Percentiles rank a stretch among this genome's conserved stretches.
These are phyloP conservation scores for Rallus limicola DNA, from an alignment of 2,113 vertebrate genomes.

Conservation along the genomic window DNA sequence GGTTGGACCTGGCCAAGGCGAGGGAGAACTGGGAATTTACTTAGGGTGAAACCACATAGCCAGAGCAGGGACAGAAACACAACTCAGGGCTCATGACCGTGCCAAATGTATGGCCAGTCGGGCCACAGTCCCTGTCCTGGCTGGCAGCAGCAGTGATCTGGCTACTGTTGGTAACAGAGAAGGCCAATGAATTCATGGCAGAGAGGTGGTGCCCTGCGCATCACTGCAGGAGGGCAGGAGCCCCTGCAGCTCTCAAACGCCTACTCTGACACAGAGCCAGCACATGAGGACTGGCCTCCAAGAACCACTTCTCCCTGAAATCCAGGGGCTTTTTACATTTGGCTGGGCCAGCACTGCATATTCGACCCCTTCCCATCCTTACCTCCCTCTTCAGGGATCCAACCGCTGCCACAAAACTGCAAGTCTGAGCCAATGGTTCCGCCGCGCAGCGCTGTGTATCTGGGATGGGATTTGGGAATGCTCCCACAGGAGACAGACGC, in stretches of 20 bases:
- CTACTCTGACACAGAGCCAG: not conserved
- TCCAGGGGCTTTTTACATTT: not conserved
- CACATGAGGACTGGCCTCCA: not conserved
- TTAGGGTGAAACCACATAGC: rapidly evolving
- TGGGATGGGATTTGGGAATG: not conserved
- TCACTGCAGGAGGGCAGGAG: not conserved
- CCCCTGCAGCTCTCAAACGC: not conserved
- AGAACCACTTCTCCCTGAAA: not conserved
- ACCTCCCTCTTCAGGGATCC: slow-evolving; percentile 17
- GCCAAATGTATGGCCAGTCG: not conserved
- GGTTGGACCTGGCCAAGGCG: not conserved
- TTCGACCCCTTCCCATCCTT: not conserved
- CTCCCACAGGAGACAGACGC: slow-evolving; percentile 46
- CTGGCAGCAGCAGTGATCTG: not conserved
- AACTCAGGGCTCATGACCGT: no score
- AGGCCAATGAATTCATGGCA: not conserved
- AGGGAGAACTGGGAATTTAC: not conserved
- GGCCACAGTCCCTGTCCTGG: not conserved
- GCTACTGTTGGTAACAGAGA: not conserved
- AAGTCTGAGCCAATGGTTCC: not conserved
- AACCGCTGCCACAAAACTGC: slow-evolving; percentile 8
- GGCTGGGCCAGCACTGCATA: not conserved
- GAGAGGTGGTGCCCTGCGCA: not conserved
- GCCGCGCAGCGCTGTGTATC: not conserved
- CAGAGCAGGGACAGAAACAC: not conserved